Conservation (phyloP, 2,113 vertebrate species). For the Tylochromis polylepis region DNA sequence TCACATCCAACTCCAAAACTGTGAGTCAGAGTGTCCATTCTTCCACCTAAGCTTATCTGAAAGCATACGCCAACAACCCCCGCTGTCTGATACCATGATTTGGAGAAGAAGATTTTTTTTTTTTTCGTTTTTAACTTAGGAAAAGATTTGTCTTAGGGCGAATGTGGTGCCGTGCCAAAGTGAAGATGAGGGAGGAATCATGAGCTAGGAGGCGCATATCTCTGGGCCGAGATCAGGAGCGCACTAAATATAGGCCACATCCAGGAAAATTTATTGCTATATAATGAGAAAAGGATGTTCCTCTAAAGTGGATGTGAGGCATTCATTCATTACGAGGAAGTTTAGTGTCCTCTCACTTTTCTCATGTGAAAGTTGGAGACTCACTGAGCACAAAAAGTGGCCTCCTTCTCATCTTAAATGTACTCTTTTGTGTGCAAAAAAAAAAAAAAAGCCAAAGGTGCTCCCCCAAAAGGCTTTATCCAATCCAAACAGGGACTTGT, state of each 20-base stretch:
- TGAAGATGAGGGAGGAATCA: slow-evolving; percentile 48
- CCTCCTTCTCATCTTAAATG: background rate
- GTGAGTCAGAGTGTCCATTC: slow-evolving; percentile 26
- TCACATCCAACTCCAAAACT: background rate
- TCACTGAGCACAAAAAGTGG: slow-evolving; percentile 63
- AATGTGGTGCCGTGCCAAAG: slow-evolving; percentile 40
- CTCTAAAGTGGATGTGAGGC: slow-evolving; percentile 78
- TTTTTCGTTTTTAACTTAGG: slow-evolving; percentile 40
- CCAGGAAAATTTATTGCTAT: slow-evolving; percentile 92
- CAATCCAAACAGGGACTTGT: background rate
- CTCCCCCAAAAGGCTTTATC: background rate
- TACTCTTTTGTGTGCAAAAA: background rate
- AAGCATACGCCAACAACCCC: slow-evolving; percentile 21
- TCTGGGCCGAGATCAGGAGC: slow-evolving; percentile 88
- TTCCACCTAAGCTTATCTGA: slow-evolving; percentile 51
- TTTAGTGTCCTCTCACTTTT: slow-evolving; percentile 86
- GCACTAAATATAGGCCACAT: slow-evolving; percentile 95
- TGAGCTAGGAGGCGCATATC: slow-evolving; percentile 78
- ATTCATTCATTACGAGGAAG: slow-evolving; percentile 84
- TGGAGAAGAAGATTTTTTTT: slow-evolving; percentile 23
- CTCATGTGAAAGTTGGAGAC: slow-evolving; percentile 88
- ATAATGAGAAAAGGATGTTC: slow-evolving; percentile 99
- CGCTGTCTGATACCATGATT: slow-evolving; percentile 33
- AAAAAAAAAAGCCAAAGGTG: background rate
- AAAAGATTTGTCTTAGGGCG: slow-evolving; percentile 51